Evolutionary conservation across 2,797 vertebrate species (phyloP).

Genomic region (Graptemys geographica): DNA sequence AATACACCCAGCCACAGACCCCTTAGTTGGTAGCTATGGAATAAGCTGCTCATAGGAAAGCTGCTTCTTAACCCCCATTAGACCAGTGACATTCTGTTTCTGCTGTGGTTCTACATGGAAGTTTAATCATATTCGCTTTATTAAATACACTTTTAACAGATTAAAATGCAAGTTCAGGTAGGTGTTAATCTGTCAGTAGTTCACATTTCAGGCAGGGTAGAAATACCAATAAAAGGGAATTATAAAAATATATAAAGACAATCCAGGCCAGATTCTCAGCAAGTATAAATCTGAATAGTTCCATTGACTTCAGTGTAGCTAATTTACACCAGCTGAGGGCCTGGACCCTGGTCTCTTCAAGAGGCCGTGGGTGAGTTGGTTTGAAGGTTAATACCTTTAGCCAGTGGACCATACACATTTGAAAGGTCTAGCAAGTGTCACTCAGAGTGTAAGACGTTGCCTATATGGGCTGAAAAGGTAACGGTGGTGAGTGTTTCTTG

Average conservation of each 20-base stretch:
- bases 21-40: background rate
- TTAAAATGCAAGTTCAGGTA: background rate
- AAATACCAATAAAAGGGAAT: background rate
- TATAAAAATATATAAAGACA: background rate
- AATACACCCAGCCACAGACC: no score
- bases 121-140: background rate
- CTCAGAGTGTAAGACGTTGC: background rate
- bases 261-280: background rate
- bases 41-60: background rate
- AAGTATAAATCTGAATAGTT: background rate
- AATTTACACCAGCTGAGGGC: background rate
- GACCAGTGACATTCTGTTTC: background rate
- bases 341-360: background rate
- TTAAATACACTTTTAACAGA: background rate
- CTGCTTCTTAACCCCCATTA: background rate
- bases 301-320: background rate
- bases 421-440: background rate
- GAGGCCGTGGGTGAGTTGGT: background rate
- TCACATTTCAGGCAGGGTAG: background rate
- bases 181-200: background rate
- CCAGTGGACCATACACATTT: background rate
- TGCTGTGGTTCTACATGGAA: background rate
- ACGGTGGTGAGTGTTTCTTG: background rate
- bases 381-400: background rate
- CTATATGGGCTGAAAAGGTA: background rate